phyloP scores from a whole-genome alignment of 1,140 invertebrate genomes.

The Drosophila melanogaster region DNA sequence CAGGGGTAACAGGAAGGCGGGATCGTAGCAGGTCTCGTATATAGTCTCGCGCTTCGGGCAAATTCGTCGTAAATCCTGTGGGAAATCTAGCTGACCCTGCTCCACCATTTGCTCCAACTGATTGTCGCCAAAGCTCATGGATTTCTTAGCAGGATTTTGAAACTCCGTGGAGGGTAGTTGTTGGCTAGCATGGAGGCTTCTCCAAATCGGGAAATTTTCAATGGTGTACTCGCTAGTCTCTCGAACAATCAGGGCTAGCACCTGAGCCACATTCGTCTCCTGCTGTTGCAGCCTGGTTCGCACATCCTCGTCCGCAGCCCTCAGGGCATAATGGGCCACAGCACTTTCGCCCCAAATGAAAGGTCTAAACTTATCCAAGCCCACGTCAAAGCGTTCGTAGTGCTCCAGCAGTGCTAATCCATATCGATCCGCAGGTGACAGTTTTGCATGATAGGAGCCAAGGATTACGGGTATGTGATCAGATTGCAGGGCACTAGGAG shows the following conservation, averaged over 20 bases:
- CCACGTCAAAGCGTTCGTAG: constrained; percentile 87
- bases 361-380: constrained; percentile 89
- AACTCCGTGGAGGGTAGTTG: constrained; percentile 70
- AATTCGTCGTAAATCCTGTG: constrained; percentile 51
- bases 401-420: constrained; percentile 87
- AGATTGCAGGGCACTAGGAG: constrained; percentile 86
- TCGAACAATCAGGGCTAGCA: constrained; percentile 89
- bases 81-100: constrained; percentile 41
- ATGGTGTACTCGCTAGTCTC: constrained; percentile 88
- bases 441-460: constrained; percentile 89
- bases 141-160: constrained; percentile 42
- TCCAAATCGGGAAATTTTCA: constrained; percentile 87
- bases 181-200: constrained; percentile 62
- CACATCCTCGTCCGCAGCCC: constrained; percentile 86
- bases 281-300: constrained; percentile 86
- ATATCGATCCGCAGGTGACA: constrained; percentile 87
- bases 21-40: constrained; percentile 87
- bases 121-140: constrained; percentile 63
- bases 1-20: constrained; percentile 89
- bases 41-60: constrained; percentile 69
- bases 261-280: constrained; percentile 89
- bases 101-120: constrained; percentile 66
- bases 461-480: constrained; percentile 90
- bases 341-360: constrained; percentile 92
- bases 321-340: constrained; percentile 90